Conservation (phyloP, 1,140 invertebrate genomes). For the Hylyphantes graminicola region DNA sequence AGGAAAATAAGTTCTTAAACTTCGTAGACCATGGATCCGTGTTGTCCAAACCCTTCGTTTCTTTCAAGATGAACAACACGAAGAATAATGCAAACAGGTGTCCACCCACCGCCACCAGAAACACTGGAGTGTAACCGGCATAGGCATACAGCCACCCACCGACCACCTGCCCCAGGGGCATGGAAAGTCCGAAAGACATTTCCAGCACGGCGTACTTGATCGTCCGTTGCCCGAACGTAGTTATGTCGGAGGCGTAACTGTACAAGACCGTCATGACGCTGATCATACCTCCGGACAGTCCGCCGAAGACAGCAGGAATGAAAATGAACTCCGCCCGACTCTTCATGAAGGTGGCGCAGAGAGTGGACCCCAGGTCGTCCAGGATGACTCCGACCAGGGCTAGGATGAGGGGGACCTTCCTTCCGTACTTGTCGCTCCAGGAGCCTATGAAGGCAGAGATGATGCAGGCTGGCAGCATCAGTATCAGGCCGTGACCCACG, state of each 20-base stretch:
- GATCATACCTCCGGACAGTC: conserved; percentile 42
- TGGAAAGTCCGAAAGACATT: conserved; percentile 5
- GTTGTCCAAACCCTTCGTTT: conserved; percentile 36
- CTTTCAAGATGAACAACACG: conserved; percentile 34
- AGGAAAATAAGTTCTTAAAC: conserved; percentile 9
- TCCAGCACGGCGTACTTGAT: conserved; percentile 51
- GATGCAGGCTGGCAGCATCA: conserved; percentile 19
- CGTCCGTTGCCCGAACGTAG: conserved; percentile 11
- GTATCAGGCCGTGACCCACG: conserved; percentile 17
- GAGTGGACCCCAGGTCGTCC: conserved; percentile 25
- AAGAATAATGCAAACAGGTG: conserved; percentile 2
- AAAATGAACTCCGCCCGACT: conserved; percentile 28
- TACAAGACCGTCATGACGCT: conserved; percentile 34
- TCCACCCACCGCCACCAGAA: background rate
- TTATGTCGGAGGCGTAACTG: conserved; percentile 46
- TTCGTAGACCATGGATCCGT: conserved; percentile 9
- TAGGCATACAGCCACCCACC: conserved; percentile 5
- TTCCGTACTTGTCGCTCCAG: conserved; percentile 51
- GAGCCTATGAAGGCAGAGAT: conserved; percentile 31
- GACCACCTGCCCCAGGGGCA: conserved; percentile 14
- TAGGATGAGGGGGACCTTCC: conserved; percentile 27
- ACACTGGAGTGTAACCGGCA: background rate
- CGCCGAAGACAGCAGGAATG: conserved; percentile 22
- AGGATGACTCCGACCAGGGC: conserved; percentile 19
- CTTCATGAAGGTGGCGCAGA: conserved; percentile 17